phyloP scores from a whole-genome alignment of 2,888 invertebrate genomes.

The Pimpla rufipes region DNA sequence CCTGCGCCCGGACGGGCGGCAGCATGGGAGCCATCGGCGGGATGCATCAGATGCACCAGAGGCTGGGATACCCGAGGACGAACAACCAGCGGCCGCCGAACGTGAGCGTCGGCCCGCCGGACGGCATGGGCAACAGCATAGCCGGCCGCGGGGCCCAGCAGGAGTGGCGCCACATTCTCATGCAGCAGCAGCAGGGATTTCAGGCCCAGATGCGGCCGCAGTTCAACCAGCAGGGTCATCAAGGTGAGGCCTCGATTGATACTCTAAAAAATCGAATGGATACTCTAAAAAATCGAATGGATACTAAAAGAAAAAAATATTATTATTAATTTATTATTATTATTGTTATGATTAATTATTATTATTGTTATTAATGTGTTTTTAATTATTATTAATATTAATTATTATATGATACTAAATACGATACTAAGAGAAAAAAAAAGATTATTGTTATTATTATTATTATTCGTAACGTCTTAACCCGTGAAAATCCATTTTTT shows the following conservation, averaged over 20 bases:
- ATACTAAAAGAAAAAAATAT: too few species aligned
- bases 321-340: background rate
- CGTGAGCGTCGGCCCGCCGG: slow-evolving; percentile 87
- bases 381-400: too few species aligned
- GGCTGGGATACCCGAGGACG: slow-evolving; percentile 85
- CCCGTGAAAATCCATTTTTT: slow-evolving; percentile 7
- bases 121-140: slow-evolving; percentile 86
- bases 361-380: too few species aligned
- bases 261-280: too few species aligned
- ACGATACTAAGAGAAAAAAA: too few species aligned
- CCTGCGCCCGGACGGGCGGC: slow-evolving; percentile 72
- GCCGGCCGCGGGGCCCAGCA: slow-evolving; percentile 85
- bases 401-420: too few species aligned
- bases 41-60: slow-evolving; percentile 85
- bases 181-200: slow-evolving; percentile 87
- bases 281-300: too few species aligned
- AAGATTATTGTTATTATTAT: too few species aligned
- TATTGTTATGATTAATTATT: too few species aligned
- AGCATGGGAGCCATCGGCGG: slow-evolving; percentile 84
- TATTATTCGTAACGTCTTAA: too few species aligned
- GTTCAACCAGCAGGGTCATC: slow-evolving; percentile 86
- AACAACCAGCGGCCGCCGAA: slow-evolving; percentile 88
- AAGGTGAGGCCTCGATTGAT: slow-evolving; percentile 79
- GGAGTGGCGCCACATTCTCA: slow-evolving; percentile 89
- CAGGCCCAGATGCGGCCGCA: slow-evolving; percentile 84